Base-by-base conservation (phyloP, 2,888 invertebrate genomes). In the Eurytoma californica region DNA sequence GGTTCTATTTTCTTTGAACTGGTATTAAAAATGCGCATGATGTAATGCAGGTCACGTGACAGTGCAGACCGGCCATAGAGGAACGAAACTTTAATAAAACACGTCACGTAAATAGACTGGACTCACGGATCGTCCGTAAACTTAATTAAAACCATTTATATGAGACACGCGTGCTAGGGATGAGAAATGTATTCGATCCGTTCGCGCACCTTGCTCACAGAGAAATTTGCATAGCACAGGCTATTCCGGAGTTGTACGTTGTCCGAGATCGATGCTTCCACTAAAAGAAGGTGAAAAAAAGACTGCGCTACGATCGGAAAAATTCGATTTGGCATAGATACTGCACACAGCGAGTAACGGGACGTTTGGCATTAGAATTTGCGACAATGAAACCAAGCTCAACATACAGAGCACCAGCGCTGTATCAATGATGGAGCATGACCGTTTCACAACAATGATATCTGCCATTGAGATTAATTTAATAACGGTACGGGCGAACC, bases 121-220 rank as follows among this genome's bases (percentile, higher is more conserved):
- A 49, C 79, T 57, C 47, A 39, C 47, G 63, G 58, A 66, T 66
- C 7, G 51, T 61, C 28, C 73, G 73, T 73, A 75, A 70, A 79
- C 75, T 79, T 79, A 75, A 79, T 79, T 79, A 79, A 79, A 79
- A 60, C 58, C 70, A 79, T 79, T 79, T 70, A 55, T 67, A 66
- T n/a, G 72, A 69, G 76, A 49, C 65, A 30, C 20, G 13, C 20
- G 39, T 30, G 30, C 57, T 16, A 47, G 55, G 51, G 18, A 55
- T 28, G 18, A 28, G 53, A 39, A 39, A 39, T 39, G 30, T 5
- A 68, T 20, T 30, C 53, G 55, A 20, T 18, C 28, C 5, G n/a
- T 2, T 49, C n/a, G 30, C 28, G 5, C 12, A 5, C 51, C 14
- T 2, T 39, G 49, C 18, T 7, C 20, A 28, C 24, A 28, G 13